Evolutionary conservation across 2,888 invertebrate species (phyloP).

Genomic region (Cactoblastis cactorum): DNA sequence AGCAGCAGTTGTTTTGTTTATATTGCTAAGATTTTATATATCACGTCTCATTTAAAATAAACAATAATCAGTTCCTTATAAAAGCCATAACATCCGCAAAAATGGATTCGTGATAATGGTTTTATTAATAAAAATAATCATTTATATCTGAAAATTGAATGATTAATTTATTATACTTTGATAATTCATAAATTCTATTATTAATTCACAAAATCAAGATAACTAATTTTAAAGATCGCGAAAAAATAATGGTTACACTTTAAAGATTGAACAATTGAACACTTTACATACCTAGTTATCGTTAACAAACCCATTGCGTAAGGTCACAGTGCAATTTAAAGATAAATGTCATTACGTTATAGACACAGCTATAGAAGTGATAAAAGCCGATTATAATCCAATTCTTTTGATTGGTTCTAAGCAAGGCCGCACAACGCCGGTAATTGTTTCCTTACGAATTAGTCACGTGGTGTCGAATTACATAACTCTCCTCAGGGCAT

Average conservation of each 20-base stretch:
- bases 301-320: constrained; percentile 50
- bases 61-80: no score
- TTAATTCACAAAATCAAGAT: no score
- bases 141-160: no score
- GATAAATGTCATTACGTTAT: constrained; percentile 61
- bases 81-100: no score
- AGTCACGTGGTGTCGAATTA: neutral
- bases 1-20: no score
- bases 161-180: no score
- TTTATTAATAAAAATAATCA: no score
- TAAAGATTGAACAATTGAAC: constrained; percentile 27
- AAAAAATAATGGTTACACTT: neutral
- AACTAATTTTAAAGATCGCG: no score
- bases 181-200: no score
- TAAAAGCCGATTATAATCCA: constrained; percentile 38
- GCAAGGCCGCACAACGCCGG: constrained; percentile 22
- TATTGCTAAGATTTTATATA: no score
- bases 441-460: constrained; percentile 22
- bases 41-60: no score
- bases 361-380: constrained; percentile 48
- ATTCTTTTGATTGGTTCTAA: constrained; percentile 28
- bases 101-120: no score
- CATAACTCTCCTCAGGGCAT: neutral
- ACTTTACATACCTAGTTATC: constrained; percentile 53
- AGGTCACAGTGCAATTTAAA: constrained; percentile 50